Percentiles rank a stretch among this genome's conserved stretches.
Conservation (phyloP, 2,113 vertebrate species). For the Gorilla gorilla region DNA sequence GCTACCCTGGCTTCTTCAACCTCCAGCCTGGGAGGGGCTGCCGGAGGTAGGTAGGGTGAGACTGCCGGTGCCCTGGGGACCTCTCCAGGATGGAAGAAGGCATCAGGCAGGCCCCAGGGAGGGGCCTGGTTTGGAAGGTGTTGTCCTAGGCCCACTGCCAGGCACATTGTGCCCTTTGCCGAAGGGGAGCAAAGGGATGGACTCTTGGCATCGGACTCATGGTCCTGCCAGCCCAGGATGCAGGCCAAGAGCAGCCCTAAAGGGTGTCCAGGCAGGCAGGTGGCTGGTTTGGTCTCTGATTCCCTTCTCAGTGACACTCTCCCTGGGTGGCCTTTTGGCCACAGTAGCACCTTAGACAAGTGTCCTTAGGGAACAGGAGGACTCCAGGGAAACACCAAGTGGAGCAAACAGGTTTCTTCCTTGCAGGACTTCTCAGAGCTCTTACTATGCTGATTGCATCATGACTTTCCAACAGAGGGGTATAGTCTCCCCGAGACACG, state of each 20-base stretch:
- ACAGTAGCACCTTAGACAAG: neutral
- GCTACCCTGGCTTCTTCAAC: conserved; percentile 88
- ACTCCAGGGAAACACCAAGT: neutral
- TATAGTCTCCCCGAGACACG: neutral
- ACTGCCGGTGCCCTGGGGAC: neutral
- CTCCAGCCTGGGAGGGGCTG: conserved; percentile 88
- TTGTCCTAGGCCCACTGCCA: neutral
- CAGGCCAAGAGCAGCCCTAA: neutral
- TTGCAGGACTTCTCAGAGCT: neutral
- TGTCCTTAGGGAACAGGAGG: neutral
- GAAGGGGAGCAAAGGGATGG: neutral
- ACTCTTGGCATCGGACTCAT: neutral
- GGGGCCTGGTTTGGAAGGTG: neutral
- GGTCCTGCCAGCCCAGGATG: neutral
- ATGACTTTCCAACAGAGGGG: neutral
- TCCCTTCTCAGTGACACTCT: neutral
- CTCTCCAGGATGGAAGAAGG: neutral
- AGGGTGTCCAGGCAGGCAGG: neutral
- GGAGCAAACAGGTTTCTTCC: neutral
- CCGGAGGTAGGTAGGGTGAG: conserved; percentile 83
- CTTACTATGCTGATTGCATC: neutral
- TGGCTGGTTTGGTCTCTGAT: neutral
- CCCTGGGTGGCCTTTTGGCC: neutral
- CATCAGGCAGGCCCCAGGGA: neutral
- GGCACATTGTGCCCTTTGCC: neutral